phyloP scores from a whole-genome alignment of 2,113 vertebrate species.

The Sinocyclocheilus anophthalmus region DNA sequence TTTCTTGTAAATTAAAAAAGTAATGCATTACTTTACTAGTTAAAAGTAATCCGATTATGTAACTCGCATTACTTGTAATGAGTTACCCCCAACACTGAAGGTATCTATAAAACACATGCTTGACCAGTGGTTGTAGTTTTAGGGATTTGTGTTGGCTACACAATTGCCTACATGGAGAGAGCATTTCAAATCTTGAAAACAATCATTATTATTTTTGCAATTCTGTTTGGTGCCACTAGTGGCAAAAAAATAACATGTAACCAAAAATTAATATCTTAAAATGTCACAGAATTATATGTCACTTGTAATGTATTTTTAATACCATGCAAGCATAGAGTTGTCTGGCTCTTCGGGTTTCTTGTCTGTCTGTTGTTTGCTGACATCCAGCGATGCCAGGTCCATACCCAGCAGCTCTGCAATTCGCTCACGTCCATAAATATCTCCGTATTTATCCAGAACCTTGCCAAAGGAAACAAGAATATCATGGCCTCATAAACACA shows the following conservation, averaged over 20 bases:
- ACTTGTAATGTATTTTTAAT: not conserved
- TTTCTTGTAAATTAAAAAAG: no score
- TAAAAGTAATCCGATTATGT: no score
- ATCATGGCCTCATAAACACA: not conserved
- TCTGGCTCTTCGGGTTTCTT: constrained; percentile 82
- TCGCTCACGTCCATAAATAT: constrained; percentile 89
- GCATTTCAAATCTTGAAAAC: not conserved
- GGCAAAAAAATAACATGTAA: not conserved
- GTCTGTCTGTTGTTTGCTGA: constrained; percentile 83
- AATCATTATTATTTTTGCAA: not conserved
- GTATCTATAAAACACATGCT: not conserved
- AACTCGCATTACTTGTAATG: no score
- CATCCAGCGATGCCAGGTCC: constrained; percentile 86
- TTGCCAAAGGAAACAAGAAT: constrained; percentile 51
- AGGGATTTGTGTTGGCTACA: no score
- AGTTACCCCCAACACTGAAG: no score
- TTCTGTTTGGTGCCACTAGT: not conserved
- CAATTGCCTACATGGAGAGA: not conserved
- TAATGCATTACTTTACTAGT: no score
- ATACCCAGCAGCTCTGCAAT: constrained; percentile 90
- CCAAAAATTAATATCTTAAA: not conserved
- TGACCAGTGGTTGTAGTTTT: not conserved
- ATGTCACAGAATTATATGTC: not conserved
- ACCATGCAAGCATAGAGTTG: constrained; percentile 86
- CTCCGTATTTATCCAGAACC: constrained; percentile 91